Evolutionary conservation across 2,797 vertebrate species (phyloP), one percentile per base, ranked within the genome.

Genomic region (Periophthalmus magnuspinnatus): DNA sequence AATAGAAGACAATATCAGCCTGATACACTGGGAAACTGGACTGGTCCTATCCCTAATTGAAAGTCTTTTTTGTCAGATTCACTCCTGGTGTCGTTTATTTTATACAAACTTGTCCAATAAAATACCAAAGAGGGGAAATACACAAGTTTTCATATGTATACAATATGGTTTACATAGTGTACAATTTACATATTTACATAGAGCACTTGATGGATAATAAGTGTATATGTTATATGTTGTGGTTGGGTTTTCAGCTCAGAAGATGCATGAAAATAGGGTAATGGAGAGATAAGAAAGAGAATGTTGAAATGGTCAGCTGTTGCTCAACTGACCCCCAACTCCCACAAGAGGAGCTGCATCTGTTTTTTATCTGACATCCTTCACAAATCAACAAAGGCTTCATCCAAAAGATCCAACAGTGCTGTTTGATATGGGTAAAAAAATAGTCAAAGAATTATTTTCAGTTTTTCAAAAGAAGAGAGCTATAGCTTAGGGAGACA

Each of bases 231-330:
- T n/a, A n/a, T n/a, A n/a, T n/a, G 2, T 63, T 63, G 9, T 48
- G 22, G 38, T 24, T 48, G 21, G 6, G 10, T 47, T 47, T 41
- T 22, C 38, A 28, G 59, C 38, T 45, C 14, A 16, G 8, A 38
- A 9, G 17, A 61, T 21, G 33, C 34, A 61, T 10, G 34, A 38
- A 38, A 61, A 38, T 61, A 34, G n/a, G 33, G 19, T 61, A 61
- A 41, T 61, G 59, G 19, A 14, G 10, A 61, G 59, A 61, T 61
- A 61, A 61, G 58, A 41, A 9, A 21, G 5, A 32, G 22, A 21
- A 22, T 22, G 36, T 22, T 61, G 59, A 61, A 61, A 61, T 38
- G 34, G 59, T 61, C 59, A 38, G 33, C 33, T 61, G 59, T 61
- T 61, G 59, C 36, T 61, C 59, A 61, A 41, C 59, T 36, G 32